Evolutionary conservation across 2,797 vertebrate species (phyloP), one percentile per base, ranked within the genome.

Genomic region (Myripristis murdjan): DNA sequence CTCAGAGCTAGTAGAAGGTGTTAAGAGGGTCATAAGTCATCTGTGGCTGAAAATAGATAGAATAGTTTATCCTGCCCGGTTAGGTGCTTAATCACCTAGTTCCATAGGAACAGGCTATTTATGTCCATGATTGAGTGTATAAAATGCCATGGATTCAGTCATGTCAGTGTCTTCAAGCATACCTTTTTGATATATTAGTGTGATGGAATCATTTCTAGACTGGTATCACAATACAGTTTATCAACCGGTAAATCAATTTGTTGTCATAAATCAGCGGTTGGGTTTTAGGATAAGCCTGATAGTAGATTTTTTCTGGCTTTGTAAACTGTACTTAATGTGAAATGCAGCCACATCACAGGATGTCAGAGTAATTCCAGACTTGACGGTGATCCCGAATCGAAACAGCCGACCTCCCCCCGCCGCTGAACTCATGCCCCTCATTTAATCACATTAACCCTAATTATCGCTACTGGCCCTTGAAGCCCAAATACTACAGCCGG

Each of bases 401-500:
- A 82, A 62, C 43, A 15, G 77, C 47, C 71, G 6, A 28, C 2
- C 65, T 26, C 62, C 52, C n/a, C 65, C 31, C 62, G 49, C n/a
- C 3, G 64, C 77, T 75, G 51, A 33, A 37, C 82, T 64, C 59
- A 37, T 84, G 85, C 20, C 82, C 86, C 79, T 88, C 87, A 75
- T 90, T 90, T 87, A 83, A 75, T 89, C 85, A 82, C 85, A 90
- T 93, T 94, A 93, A 93, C 90, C 89, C 79, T 80, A 81, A 93
- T 89, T 91, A 89, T 83, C 52, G 51, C 77, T 75, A 73, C 73
- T 66, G 82, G 76, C 86, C 87, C 85, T 80, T 82, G 77, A 77
- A 87, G 81, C 73, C 75, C 62, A 77, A 80, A 85, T 52, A 64
- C 66, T 71, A 37, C 70, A 71, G 74, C 77, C 63, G n/a, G 58